Base-by-base conservation (phyloP, 92 coral and sea anemone species). In the Ricordea florida region DNA sequence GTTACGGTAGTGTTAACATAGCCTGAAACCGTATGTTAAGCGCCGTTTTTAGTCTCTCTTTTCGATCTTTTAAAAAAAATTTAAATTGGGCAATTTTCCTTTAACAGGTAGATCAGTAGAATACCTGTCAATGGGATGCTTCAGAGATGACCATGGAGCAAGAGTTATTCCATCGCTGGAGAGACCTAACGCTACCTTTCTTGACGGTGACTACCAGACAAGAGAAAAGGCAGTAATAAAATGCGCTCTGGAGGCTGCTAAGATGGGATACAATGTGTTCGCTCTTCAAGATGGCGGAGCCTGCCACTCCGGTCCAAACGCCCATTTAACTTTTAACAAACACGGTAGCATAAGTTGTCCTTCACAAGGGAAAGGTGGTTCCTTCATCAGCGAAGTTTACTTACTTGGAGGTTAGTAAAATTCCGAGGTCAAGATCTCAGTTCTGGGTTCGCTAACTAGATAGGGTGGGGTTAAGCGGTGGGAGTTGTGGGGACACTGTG, bases 211-310 rank as follows among this genome's bases (percentile, higher is more conserved):
- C 5, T 63, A 25, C 5, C 51, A 25, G 17, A n/a, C 55, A 26
- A 63, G 70, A 42, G 40, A 63, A 42, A 63, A 63, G 1, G 38
- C 70, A 21, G n/a, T 63, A 25, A 26, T 26, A 40, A 63, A 63
- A 41, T 63, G 70, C 16, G 70, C 70, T 26, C 28, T 63, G 1
- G 70, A 63, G 49, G 70, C 70, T 15, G 70, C 70, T 1, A 63
- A 41, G 36, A 63, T 41, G 27, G 53, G 44, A 15, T 63, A 16
- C 26, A 63, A 42, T 21, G 70, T 27, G 15, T 63, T 63, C 9
- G 70, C 70, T 17, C 20, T 63, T 26, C 70, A 63, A 42, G 44
- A 42, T 41, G 70, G 62, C 37, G 62, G 70, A 3, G 49, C 45
- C 13, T 63, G 70, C 25, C 44, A 25, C 38, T 63, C 70, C 18